phyloP scores from a whole-genome alignment of 2,113 vertebrate species.

The Oryzias melastigma region DNA sequence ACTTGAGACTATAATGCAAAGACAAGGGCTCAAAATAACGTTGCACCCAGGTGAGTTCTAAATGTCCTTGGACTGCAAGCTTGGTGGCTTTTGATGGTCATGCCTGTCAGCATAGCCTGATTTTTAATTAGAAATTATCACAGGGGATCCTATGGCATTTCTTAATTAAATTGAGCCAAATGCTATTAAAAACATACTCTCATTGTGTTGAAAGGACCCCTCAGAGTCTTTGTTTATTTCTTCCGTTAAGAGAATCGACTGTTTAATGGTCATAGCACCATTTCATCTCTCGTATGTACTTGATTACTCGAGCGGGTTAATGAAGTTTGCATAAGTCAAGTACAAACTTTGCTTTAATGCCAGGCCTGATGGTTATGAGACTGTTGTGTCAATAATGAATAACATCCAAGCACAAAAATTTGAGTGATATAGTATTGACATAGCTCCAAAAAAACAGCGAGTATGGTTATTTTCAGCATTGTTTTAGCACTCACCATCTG shows the following conservation, averaged over 20 bases:
- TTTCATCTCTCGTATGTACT: conserved; percentile 54
- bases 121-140: conserved; percentile 78
- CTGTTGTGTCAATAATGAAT: neutral
- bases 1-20: conserved; percentile 48
- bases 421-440: neutral
- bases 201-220: conserved; percentile 67
- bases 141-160: conserved; percentile 70
- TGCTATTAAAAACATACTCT: conserved; percentile 74
- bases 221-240: conserved; percentile 66
- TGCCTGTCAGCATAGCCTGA: conserved; percentile 71
- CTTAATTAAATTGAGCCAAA: conserved; percentile 76
- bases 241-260: conserved; percentile 61
- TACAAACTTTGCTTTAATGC: conserved; percentile 6
- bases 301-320: conserved; percentile 58
- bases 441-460: conserved; percentile 3
- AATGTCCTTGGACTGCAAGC: conserved; percentile 74
- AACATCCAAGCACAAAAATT: neutral
- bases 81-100: conserved; percentile 73
- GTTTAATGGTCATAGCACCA: conserved; percentile 57
- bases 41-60: conserved; percentile 69
- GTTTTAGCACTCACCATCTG: conserved; percentile 57
- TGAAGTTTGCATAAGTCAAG: conserved; percentile 24
- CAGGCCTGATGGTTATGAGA: conserved; percentile 17
- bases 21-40: conserved; percentile 65
- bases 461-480: neutral